Base-by-base conservation (phyloP, 2,888 invertebrate species). In the Aproaerema taeniolella region DNA sequence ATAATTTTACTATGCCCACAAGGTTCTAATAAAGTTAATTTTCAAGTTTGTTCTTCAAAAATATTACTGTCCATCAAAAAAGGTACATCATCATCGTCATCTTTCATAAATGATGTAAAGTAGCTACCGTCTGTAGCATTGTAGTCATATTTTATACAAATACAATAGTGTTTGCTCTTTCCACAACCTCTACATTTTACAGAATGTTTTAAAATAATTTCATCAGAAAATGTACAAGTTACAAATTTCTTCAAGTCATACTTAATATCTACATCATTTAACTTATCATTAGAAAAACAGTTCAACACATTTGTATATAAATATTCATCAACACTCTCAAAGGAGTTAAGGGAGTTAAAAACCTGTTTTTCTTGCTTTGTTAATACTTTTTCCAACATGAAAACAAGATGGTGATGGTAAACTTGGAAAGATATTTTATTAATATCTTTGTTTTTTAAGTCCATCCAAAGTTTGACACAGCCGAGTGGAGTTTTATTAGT, bases 351-450 rank as follows among this genome's bases (percentile, higher is more conserved):
- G 50, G 89, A 88, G 74, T 97, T 97, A 62, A 98, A 97, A 34
- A 91, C 76, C 50, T 90, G 85, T 58, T 95, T 91, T 57, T 94
- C 91, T 35, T 88, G 76, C 58, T 92, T 93, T 0, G 91, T 88
- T 53, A 98, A 85, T 26, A 93, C 67, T 72, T 92, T 93, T 59
- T 97, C 96, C 59, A 96, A 88, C 99, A 99, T 99, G 69, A 96
- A 97, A 36, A 96, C 95, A 47, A 99, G 89, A 80, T 99, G 99
- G 69, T 98, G 97, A 79, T 99, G 99, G 62, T 98, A 96, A 63
- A 91, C 92, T 52, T 94, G 91, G 72, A 95, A 98, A 36, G 91
- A 89, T 40, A 94, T 90, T 40, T 73, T 79, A 29, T 93, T 90
- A 47, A 85, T 78, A 14, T 89, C 87, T 30, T 87, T 63, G 42